A percentile compares a stretch with the other conserved stretches of the same genome.
These are phyloP conservation scores for Sylvia atricapilla DNA, from an alignment of 2,113 vertebrate species.

Conservation along the genomic window DNA sequence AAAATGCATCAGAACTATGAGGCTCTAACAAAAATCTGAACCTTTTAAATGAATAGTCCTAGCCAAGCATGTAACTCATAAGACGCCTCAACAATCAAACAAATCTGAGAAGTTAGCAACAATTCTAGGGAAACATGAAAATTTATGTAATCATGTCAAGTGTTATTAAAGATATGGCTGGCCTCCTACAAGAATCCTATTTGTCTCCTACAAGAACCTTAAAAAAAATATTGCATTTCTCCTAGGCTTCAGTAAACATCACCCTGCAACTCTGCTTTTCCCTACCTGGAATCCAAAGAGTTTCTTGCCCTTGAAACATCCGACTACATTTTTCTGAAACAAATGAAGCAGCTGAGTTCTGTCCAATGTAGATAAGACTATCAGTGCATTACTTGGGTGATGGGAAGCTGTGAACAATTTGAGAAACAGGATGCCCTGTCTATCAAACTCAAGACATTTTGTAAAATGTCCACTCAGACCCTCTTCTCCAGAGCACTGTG, in stretches of 20 bases:
- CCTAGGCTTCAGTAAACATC: neutral
- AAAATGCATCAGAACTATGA: neutral
- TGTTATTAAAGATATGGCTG: neutral
- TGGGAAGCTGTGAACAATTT: neutral
- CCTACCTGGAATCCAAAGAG: neutral
- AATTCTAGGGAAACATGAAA: neutral
- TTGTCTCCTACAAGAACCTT: neutral
- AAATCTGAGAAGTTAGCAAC: neutral
- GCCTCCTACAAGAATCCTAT: neutral
- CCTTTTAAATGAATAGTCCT: neutral
- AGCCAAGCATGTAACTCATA: neutral
- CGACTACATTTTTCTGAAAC: neutral
- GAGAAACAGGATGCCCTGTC: neutral
- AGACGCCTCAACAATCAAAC: neutral
- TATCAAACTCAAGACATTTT: neutral
- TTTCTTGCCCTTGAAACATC: neutral
- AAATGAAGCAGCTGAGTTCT: neutral
- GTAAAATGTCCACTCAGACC: rapidly evolving
- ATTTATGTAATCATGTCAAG: neutral
- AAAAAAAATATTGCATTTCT: neutral
- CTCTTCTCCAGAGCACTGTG: neutral
- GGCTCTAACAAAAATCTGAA: neutral
- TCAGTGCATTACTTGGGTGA: neutral
- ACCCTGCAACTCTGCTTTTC: neutral
- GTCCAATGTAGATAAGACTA: neutral